A percentile compares a stretch with the other conserved stretches of the same genome.
These are phyloP conservation scores for Linhomoeus sp. DNA, from an alignment of 2,888 invertebrate species.

Conservation along the genomic window DNA sequence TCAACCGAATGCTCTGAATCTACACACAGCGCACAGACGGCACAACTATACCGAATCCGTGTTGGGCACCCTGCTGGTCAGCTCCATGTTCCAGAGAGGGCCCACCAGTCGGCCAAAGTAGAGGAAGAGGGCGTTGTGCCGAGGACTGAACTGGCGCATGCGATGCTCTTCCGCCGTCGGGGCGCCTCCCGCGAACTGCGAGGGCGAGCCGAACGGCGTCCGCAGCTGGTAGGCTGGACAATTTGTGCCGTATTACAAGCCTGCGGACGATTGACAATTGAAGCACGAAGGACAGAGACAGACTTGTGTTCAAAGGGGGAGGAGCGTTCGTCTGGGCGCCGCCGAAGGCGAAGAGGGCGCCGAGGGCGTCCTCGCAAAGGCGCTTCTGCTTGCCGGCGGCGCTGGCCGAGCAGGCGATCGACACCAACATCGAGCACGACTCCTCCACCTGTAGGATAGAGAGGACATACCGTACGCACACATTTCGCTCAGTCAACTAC, in stretches of 20 bases:
- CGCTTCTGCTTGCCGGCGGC: constrained; percentile 53
- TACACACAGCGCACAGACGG: constrained; percentile 37
- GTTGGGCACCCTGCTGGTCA: constrained; percentile 17
- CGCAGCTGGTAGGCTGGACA: too few species aligned
- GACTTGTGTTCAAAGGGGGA: too few species aligned
- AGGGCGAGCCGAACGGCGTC: too few species aligned
- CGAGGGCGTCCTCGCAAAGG: constrained; percentile 50
- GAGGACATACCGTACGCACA: too few species aligned
- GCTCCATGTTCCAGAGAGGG: constrained; percentile 52
- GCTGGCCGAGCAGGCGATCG: constrained; percentile 53
- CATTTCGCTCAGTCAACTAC: too few species aligned
- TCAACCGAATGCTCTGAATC: neutral
- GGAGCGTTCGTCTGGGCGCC: constrained; percentile 40
- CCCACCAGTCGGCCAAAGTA: constrained; percentile 63
- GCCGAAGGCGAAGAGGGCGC: constrained; percentile 76
- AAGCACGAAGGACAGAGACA: too few species aligned
- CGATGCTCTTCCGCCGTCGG: too few species aligned
- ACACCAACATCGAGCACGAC: constrained; percentile 77
- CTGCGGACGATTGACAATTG: too few species aligned
- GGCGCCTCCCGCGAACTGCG: too few species aligned
- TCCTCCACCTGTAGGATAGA: constrained; percentile 56
- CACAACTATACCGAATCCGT: constrained; percentile 3
- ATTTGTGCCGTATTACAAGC: too few species aligned
- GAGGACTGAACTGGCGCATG: too few species aligned
- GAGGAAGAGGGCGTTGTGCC: constrained; percentile 79